Percentiles rank a stretch among this genome's conserved stretches.
phyloP scores from a whole-genome alignment of 2,113 vertebrate genomes.

The Mormyrus lacerda region DNA sequence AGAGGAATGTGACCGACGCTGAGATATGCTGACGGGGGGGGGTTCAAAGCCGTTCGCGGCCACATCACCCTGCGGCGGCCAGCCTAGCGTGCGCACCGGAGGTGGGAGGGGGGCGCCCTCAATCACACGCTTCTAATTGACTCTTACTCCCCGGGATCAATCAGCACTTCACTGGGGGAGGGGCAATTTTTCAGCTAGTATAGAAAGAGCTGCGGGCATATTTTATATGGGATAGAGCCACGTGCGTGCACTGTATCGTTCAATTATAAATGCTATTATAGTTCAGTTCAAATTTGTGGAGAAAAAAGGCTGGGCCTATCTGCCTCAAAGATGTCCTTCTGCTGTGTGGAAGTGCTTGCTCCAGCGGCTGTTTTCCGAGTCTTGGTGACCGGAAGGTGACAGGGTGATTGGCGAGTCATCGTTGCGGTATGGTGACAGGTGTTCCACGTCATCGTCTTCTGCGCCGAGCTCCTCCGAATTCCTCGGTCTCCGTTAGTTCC shows the following conservation, averaged over 20 bases:
- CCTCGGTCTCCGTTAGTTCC: background rate
- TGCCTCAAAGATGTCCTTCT: background rate
- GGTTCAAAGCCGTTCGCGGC: background rate
- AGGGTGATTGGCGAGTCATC: background rate
- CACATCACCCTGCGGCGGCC: background rate
- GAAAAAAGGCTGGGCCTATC: background rate
- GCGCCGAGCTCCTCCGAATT: background rate
- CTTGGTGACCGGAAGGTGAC: background rate
- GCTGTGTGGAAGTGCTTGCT: background rate
- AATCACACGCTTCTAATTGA: background rate
- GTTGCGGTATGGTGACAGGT: background rate
- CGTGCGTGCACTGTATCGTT: background rate
- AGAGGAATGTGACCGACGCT: background rate
- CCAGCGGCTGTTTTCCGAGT: background rate
- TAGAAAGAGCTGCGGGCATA: background rate
- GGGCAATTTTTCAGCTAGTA: background rate
- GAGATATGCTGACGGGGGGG: background rate
- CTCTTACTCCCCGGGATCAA: background rate
- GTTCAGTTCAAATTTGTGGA: slow-evolving; percentile 22
- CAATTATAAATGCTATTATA: slow-evolving; percentile 31
- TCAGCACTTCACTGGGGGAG: background rate
- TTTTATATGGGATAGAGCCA: background rate
- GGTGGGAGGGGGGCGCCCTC: background rate
- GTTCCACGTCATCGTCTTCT: background rate
- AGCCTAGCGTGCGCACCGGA: background rate